Conservation (phyloP, 2,797 vertebrate genomes). For the Lepilemur ruficaudatus region DNA sequence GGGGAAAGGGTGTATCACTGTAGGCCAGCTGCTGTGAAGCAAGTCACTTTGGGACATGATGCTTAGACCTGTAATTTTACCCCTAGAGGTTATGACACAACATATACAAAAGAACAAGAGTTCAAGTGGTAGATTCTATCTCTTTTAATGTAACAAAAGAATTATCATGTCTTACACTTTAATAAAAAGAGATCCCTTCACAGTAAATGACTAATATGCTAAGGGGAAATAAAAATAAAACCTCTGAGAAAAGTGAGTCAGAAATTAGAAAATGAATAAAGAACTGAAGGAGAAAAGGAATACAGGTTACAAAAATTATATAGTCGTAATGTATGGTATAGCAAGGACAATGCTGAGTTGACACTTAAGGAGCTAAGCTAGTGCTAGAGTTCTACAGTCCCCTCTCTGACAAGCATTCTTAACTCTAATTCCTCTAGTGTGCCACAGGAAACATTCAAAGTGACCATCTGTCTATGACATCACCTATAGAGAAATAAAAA, state of each 20-base stretch:
- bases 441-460: background rate
- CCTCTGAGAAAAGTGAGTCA: background rate
- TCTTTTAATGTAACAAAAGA: background rate
- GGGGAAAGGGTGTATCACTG: background rate
- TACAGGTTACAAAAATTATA: background rate
- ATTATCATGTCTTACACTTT: background rate
- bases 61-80: background rate
- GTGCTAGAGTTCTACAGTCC: background rate
- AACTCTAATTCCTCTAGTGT: background rate
- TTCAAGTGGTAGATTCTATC: background rate
- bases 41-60: background rate
- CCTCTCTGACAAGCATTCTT: background rate
- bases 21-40: background rate
- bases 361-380: background rate
- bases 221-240: background rate
- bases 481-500: constrained; percentile 29
- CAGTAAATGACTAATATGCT: background rate
- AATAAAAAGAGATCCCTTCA: background rate
- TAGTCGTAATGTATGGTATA: background rate
- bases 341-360: background rate
- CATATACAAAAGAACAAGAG: background rate
- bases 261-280: constrained; percentile 41
- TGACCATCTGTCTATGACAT: constrained; percentile 25
- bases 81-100: background rate
- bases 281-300: constrained; percentile 43